Evolutionary conservation across 2,797 vertebrate species (phyloP), one percentile per base, ranked within the genome.

Genomic region (Poecilia gillii): DNA sequence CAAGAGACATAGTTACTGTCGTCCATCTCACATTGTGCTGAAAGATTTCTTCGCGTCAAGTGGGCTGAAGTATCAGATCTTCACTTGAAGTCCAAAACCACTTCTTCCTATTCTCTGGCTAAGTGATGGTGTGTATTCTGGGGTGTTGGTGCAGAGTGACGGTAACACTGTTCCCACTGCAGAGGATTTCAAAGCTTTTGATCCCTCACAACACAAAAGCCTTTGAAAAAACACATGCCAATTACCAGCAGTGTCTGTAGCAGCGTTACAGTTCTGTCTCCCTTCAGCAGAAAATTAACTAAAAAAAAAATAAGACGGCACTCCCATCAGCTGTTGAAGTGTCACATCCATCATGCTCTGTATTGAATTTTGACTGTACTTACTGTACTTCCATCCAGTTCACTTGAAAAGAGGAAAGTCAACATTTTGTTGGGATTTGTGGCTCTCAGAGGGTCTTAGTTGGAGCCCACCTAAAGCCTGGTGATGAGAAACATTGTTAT

Each of bases 361-460:
- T 70, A 55, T 86, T 90, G 81, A 41, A 84, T 79, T 76, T 77
- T 83, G 73, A 87, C 76, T 76, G 86, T 79, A 36, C 53, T 11
- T 25, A 72, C 1, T 73, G 43, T 20, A 51, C 39, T 31, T 79
- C 59, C 72, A 83, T 77, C 68, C 66, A 79, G 68, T 84, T 87
- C 76, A 74, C 20, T 71, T 25, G 81, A 80, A 88, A 70, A 46
- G 70, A 73, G 25, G 53, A 28, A 80, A 77, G 11, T 86, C 41
- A 49, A 71, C 28, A 16, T 82, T 91, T 81, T 70, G 73, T 80
- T 68, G 13, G 80, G 84, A 85, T 90, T 87, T 75, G 55, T 76
- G 77, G 81, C 88, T 92, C 88, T 84, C 73, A 74, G 75, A 36
- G 80, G 74, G 85, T 85, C 82, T 90, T 80, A 87, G 76, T 84